phyloP scores from a whole-genome alignment of 1,140 invertebrate genomes.

The Nephila pilipes region DNA sequence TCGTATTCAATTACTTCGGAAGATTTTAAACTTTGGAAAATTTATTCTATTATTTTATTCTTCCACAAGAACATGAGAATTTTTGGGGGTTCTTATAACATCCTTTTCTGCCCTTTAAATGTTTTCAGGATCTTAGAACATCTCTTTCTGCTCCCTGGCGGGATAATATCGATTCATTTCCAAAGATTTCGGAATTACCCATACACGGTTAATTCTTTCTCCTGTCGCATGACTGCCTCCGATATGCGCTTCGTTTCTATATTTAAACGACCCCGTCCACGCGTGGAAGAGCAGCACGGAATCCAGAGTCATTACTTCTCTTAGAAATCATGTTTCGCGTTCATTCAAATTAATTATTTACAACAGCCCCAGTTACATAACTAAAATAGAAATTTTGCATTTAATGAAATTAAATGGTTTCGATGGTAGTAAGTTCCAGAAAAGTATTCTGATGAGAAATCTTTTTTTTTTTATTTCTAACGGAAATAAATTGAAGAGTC shows the following conservation, averaged over 20 bases:
- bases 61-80: too few relatives aligned
- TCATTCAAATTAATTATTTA: background rate
- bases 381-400: too few relatives aligned
- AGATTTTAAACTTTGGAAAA: too few relatives aligned
- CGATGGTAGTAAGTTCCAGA: too few relatives aligned
- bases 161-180: background rate
- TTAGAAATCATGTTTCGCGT: background rate
- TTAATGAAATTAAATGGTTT: too few relatives aligned
- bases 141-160: too few relatives aligned
- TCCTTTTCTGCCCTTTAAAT: background rate
- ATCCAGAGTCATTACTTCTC: background rate
- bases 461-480: too few relatives aligned
- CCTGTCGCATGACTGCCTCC: background rate
- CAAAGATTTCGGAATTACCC: background rate
- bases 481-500: too few relatives aligned
- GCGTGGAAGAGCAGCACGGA: background rate
- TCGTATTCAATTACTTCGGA: too few relatives aligned
- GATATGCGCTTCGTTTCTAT: constrained; percentile 7
- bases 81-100: background rate
- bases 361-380: background rate
- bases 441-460: too few relatives aligned
- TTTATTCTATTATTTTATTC: too few relatives aligned
- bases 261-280: constrained; percentile 5
- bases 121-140: background rate
- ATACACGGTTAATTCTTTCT: background rate